Evolutionary conservation across 2,888 invertebrate species (phyloP).

Genomic region (Dendrolimus pini): DNA sequence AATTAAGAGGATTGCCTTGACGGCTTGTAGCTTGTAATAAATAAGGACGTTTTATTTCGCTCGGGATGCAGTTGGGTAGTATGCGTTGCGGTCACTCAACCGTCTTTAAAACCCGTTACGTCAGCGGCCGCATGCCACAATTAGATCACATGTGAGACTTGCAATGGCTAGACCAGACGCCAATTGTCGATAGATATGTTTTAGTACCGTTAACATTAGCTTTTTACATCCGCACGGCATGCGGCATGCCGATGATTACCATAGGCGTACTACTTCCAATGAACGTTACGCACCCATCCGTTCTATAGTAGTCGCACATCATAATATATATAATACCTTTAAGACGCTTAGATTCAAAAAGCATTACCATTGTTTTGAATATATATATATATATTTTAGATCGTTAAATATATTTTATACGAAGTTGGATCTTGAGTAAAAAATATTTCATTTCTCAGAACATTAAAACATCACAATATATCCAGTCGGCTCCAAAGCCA

Average conservation of each 20-base stretch:
- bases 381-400: too few species aligned
- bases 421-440: too few species aligned
- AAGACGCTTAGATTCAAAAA: too few species aligned
- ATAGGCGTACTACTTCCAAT: conserved; percentile 26
- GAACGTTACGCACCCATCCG: conserved; percentile 22
- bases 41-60: conserved; percentile 40
- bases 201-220: conserved; percentile 63
- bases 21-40: conserved; percentile 29
- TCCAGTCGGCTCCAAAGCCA: too few species aligned
- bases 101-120: conserved; percentile 61
- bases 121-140: conserved; percentile 64
- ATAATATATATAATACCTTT: too few species aligned
- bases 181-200: conserved; percentile 51
- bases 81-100: conserved; percentile 69
- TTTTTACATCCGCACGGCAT: conserved; percentile 39
- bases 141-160: conserved; percentile 66
- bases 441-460: too few species aligned
- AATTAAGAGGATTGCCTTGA: conserved; percentile 40
- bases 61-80: conserved; percentile 53
- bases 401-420: too few species aligned
- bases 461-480: too few species aligned
- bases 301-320: too few species aligned
- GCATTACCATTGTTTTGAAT: too few species aligned
- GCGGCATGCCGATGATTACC: conserved; percentile 38
- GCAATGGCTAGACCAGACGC: conserved; percentile 58